Evolutionary conservation across 2,797 vertebrate species (phyloP), one percentile per base, ranked within the genome.

Genomic region (Prionace glauca): DNA sequence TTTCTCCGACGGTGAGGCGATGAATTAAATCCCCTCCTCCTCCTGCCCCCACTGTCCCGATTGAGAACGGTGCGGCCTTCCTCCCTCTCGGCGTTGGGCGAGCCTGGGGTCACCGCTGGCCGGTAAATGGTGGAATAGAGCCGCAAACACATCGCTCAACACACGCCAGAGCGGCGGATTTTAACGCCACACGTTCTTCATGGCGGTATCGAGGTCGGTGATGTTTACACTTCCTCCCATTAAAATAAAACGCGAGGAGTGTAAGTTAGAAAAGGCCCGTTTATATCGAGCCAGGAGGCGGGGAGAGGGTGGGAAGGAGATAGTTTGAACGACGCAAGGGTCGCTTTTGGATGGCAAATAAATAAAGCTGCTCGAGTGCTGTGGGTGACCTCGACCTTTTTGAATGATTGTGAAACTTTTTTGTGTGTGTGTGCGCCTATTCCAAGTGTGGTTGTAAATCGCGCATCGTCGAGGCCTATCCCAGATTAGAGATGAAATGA

Each of bases 141-240:
- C 62, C 2, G 65, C 26, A 36, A 18, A 18, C 26, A 69, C 16
- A 74, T 45, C 45, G 69, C 26, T 45, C 24, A n/a, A 5, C 29
- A 95, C 0, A 22, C 9, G 36, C 20, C 71, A 71, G 69, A 41
- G 93, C 26, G 41, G 56, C 93, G 26, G 2, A 32, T 77, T 95
- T 50, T 20, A 29, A 65, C 56, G 26, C 69, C 41, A 94, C 45
- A 56, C 14, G 74, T 26, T 32, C 69, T 56, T 16, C 41, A 95
- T 95, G 93, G 93, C 93, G 29, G 93, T 95, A 9, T 95, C 93
- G 45, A 95, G 93, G 93, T 95, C 29, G 14, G 93, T 95, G 67
- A 18, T 72, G 50, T 92, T 67, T 90, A 56, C 87, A 92, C 62
- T 67, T 7, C 26, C 26, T 26, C 69, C 9, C 12, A 14, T 56